Evolutionary conservation across 2,888 invertebrate species (phyloP), one percentile per base, ranked within the genome.

Genomic region (Cataglyphis livida): DNA sequence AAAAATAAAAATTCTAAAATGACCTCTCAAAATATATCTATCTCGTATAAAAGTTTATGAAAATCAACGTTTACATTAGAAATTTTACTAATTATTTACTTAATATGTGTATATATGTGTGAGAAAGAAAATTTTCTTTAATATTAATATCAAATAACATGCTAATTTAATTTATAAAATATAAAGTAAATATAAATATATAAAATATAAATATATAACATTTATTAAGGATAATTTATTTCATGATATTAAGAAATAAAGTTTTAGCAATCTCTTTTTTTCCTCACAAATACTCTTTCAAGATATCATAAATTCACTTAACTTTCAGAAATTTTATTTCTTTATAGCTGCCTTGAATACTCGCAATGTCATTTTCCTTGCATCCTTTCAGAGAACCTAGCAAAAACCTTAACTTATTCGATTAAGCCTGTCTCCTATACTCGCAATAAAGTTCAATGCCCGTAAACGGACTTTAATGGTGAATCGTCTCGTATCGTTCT

Each of bases 371-470:
- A 78, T 78, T 78, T 35, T 61, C 44, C 15, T 32, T n/a, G 68
- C n/a, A 59, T 68, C 68, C 35, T 70, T 78, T 78, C 68, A 38
- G 68, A 44, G 44, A 44, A 59, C 25, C 18, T 21, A 25, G 35
- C 70, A 78, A 78, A 78, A 78, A 66, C 44, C 41, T 61, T 44
- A 78, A 78, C 70, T 78, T 78, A 78, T 78, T 78, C 78, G 35
- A 78, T 78, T 78, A 68, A 78, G 59, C 48, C 35, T 44, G 44
- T 59, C 44, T 78, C 44, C 41, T 66, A 78, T 44, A 70, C 32
- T 59, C 68, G 59, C 59, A 57, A 68, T 68, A 78, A 78, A 70
- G 70, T 59, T 68, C 59, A 78, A 78, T 70, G 59, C 21, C 78
- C 59, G 78, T 78, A 70, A 66, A 78, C 54, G 9, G 28, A 44